phyloP scores from a whole-genome alignment of 2,888 invertebrate species.

The Lasioglossum villosulum region DNA sequence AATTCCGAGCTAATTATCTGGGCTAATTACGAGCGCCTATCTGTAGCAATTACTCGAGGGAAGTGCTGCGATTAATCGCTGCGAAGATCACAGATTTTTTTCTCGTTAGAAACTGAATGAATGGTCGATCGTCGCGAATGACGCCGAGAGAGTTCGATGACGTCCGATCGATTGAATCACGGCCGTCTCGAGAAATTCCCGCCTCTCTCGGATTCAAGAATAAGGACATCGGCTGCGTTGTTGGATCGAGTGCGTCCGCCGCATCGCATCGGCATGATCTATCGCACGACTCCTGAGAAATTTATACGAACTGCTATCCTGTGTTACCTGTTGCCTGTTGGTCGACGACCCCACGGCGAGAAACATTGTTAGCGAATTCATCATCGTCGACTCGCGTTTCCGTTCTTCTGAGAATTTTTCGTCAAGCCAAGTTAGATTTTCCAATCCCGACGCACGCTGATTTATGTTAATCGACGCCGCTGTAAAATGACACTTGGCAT shows the following conservation, averaged over 20 bases:
- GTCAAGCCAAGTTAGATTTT: neutral
- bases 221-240: conserved; percentile 15
- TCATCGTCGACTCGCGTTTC: conserved; percentile 12
- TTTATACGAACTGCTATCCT: conserved; percentile 35
- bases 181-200: conserved; percentile 1
- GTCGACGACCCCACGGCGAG: conserved; percentile 25
- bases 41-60: neutral
- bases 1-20: conserved; percentile 5
- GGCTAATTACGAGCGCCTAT: conserved; percentile 20
- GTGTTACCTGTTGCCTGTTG: neutral
- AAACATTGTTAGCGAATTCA: conserved; percentile 17
- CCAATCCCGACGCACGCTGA: neutral
- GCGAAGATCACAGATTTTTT: neutral
- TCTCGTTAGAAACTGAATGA: neutral
- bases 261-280: conserved; percentile 34
- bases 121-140: neutral
- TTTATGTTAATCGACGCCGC: conserved; percentile 27
- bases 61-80: neutral
- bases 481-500: neutral
- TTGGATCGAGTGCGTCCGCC: conserved; percentile 12
- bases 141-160: neutral
- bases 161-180: neutral
- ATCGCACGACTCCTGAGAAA: conserved; percentile 30
- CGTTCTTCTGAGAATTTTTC: conserved; percentile 7
- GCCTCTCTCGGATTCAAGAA: conserved; percentile 9